phyloP scores from a whole-genome alignment of 2,797 vertebrate genomes.

The Octomys mimax region DNA sequence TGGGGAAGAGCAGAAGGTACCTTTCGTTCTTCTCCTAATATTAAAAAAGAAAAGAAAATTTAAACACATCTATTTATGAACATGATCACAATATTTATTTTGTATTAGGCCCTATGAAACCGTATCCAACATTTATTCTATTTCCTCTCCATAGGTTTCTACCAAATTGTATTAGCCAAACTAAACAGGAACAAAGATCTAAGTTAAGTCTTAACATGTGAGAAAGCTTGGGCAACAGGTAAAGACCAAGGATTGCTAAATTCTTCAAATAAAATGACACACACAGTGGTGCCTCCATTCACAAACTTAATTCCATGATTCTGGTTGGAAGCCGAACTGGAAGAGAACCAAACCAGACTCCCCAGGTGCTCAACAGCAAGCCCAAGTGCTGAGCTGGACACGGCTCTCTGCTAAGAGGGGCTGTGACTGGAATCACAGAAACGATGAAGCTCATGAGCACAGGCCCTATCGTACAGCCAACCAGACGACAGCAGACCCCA shows the following conservation, averaged over 20 bases:
- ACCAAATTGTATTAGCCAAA: background rate
- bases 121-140: background rate
- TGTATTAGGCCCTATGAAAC: background rate
- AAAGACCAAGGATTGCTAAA: background rate
- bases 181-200: slow-evolving; percentile 24
- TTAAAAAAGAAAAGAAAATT: slow-evolving; percentile 81
- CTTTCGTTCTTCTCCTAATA: slow-evolving; percentile 97
- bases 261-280: background rate
- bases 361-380: background rate
- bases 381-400: background rate
- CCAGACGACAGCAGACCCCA: background rate
- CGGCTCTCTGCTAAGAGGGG: background rate
- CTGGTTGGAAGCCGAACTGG: background rate
- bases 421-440: background rate
- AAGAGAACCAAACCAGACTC: background rate
- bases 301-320: background rate
- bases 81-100: background rate
- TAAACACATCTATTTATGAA: background rate
- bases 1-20: slow-evolving; percentile 98
- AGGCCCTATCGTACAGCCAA: background rate
- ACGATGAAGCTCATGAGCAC: background rate
- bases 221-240: background rate
- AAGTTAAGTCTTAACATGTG: no score
- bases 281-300: background rate
- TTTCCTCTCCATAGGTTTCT: background rate